A percentile compares a stretch with the other conserved stretches of the same genome.
These are phyloP conservation scores for Eueremaeus valkanovi DNA, from an alignment of 2,888 invertebrate genomes.

Conservation along the genomic window DNA sequence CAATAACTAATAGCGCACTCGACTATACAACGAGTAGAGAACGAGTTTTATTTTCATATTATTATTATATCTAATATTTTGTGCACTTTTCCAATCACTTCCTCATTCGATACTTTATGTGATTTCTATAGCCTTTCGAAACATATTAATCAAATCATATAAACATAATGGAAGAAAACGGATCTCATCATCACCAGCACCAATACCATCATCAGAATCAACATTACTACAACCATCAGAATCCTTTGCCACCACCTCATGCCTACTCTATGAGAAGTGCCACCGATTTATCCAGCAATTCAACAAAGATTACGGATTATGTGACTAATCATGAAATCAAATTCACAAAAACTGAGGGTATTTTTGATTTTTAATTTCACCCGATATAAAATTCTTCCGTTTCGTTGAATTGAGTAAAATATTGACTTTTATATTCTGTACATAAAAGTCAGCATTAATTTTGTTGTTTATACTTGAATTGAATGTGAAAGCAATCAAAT, in stretches of 20 bases:
- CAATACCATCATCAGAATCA: conserved; percentile 17
- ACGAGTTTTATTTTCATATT: conserved; percentile 11
- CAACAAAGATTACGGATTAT: conserved; percentile 9
- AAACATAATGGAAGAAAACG: conserved; percentile 2
- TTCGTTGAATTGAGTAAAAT: no score
- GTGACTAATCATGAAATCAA: conserved; percentile 67
- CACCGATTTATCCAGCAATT: neutral
- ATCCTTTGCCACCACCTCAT: conserved; percentile 29
- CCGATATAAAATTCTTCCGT: no score
- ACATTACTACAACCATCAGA: conserved; percentile 26
- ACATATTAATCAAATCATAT: neutral
- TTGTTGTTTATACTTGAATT: no score
- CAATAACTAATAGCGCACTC: conserved; percentile 19
- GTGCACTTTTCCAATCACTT: neutral
- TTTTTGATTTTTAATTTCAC: no score
- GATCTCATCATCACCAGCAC: conserved; percentile 1
- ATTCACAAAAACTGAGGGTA: conserved; percentile 68
- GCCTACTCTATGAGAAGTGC: conserved; percentile 18
- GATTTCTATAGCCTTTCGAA: neutral
- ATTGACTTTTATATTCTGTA: no score
- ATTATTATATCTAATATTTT: neutral
- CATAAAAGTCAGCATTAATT: no score
- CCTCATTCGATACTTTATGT: neutral
- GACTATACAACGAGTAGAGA: neutral
- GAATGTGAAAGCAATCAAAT: no score